Evolutionary conservation across 1,140 invertebrate genomes (phyloP).

Genomic region (Adoxophyes honmai): DNA sequence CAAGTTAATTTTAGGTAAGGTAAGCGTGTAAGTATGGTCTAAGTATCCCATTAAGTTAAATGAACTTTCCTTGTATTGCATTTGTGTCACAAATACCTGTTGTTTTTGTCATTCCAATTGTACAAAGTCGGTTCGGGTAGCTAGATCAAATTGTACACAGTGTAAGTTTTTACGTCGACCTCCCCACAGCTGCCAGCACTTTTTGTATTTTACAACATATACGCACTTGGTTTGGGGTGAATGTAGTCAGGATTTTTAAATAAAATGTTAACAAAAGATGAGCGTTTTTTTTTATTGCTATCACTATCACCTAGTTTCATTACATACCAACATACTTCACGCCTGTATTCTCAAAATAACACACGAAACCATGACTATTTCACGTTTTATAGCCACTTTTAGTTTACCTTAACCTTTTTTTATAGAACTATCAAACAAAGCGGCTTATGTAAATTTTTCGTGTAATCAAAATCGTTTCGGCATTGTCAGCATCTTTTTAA

Average conservation of each 20-base stretch:
- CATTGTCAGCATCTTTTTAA: no score
- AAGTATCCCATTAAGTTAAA: no score
- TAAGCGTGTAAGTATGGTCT: no score
- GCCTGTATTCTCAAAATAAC: no score
- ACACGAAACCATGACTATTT: no score
- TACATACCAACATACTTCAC: no score
- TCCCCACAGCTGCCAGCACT: conserved; percentile 17
- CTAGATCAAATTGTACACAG: conserved; percentile 6
- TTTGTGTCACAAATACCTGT: not conserved
- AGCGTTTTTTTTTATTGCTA: conserved; percentile 23
- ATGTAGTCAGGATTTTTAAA: conserved; percentile 65
- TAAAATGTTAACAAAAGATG: conserved; percentile 43
- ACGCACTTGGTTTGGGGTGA: conserved; percentile 71
- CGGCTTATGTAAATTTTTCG: no score
- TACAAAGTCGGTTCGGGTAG: not conserved
- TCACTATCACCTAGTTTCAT: no score
- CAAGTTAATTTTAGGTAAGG: conserved; percentile 27
- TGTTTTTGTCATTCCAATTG: conserved; percentile 10
- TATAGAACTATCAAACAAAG: no score
- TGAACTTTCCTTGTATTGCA: not conserved
- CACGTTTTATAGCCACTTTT: no score
- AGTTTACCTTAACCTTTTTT: no score
- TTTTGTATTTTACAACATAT: conserved; percentile 42
- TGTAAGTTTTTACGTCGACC: conserved; percentile 2
- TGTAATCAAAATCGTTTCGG: no score